These are phyloP conservation scores for Allobates femoralis DNA, from an alignment of 2,797 vertebrate species.

Conservation along the genomic window DNA sequence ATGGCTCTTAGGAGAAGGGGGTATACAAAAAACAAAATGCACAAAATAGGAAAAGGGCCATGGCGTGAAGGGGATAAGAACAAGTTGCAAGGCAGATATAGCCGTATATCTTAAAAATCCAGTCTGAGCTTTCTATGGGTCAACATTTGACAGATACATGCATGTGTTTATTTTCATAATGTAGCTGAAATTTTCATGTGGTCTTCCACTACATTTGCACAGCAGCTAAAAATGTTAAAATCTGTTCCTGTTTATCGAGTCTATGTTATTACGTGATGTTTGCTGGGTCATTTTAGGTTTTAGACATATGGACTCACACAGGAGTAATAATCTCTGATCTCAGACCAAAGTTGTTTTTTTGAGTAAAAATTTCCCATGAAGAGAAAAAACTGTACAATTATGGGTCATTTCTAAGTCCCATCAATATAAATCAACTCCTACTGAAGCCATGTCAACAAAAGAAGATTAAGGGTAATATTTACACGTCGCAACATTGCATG, in stretches of 20 bases:
- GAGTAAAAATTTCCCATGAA: not conserved
- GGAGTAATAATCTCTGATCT: conserved; percentile 13
- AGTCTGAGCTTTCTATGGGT: not conserved
- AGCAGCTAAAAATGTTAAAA: conserved; percentile 29
- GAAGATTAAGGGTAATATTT: too few species aligned
- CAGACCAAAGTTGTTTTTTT: not conserved
- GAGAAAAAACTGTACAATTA: not conserved
- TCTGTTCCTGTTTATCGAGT: conserved; percentile 23
- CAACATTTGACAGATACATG: conserved; percentile 29
- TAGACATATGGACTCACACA: conserved; percentile 22
- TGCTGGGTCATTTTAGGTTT: not conserved
- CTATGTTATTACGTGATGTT: conserved; percentile 27
- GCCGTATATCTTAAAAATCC: not conserved
- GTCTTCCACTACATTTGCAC: conserved; percentile 44
- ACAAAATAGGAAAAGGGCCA: too few species aligned
- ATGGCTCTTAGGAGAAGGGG: too few species aligned
- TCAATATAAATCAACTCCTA: conserved; percentile 5
- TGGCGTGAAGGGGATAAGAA: too few species aligned
- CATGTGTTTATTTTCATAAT: conserved; percentile 16
- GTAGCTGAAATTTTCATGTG: conserved; percentile 25
- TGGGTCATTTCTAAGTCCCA: not conserved
- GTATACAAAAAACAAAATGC: too few species aligned
- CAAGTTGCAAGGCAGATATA: conserved; percentile 18
- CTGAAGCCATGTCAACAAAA: too few species aligned
- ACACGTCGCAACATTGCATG: too few species aligned